Conservation (phyloP, 2,797 vertebrate genomes). For the Melanotaenia boesemani region DNA sequence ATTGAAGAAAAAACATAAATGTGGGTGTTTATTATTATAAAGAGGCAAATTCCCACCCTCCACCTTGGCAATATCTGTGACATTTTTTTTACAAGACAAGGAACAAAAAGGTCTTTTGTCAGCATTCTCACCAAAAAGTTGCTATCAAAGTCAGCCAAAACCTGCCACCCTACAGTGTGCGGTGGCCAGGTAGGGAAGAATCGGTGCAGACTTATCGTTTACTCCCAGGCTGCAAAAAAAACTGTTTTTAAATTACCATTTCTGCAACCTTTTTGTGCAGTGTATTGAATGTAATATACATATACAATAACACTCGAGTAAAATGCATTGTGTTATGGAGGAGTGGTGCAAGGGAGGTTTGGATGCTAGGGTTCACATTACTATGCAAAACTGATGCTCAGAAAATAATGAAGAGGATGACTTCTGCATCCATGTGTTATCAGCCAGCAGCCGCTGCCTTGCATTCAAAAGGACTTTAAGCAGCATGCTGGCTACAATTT, state of each 20-base stretch:
- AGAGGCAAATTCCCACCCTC: constrained; percentile 14
- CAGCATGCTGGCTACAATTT: constrained; percentile 5
- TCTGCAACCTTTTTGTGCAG: constrained; percentile 24
- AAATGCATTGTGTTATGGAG: constrained; percentile 7
- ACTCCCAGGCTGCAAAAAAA: constrained; percentile 32
- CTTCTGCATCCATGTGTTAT: constrained; percentile 45
- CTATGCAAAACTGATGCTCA: constrained; percentile 45
- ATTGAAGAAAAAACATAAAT: background rate
- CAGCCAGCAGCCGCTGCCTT: constrained; percentile 22
- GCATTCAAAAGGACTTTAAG: constrained; percentile 43
- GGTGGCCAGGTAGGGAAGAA: constrained; percentile 37
- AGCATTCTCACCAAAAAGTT: constrained; percentile 38
- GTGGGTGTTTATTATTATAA: constrained; percentile 5
- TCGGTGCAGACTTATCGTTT: constrained; percentile 19
- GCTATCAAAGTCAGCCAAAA: constrained; percentile 39
- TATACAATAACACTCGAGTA: constrained; percentile 3
- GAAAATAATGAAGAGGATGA: constrained; percentile 48
- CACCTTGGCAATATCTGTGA: constrained; percentile 24
- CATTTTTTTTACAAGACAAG: constrained; percentile 45
- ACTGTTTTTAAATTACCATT: constrained; percentile 27
- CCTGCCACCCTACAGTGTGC: constrained; percentile 41
- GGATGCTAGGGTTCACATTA: constrained; percentile 47
- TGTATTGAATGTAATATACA: constrained; percentile 14
- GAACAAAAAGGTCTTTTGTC: constrained; percentile 30
- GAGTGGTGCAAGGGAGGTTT: constrained; percentile 4